Conservation (phyloP, 2,888 invertebrate genomes). For the Cyrtodaria siliqua region DNA sequence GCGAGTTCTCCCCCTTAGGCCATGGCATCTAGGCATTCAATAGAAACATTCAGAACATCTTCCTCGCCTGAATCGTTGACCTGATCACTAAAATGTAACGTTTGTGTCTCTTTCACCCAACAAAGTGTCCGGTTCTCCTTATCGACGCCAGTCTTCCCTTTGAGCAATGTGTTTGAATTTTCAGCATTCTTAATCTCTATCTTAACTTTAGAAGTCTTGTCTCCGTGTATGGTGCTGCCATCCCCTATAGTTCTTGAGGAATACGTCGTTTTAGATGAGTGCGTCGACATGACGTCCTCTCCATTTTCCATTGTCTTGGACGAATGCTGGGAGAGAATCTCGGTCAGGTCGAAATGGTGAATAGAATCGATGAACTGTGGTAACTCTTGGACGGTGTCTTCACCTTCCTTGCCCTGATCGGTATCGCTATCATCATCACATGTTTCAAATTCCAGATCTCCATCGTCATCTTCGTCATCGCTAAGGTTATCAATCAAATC, state of each 20-base stretch:
- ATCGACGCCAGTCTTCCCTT: slow-evolving; percentile 70
- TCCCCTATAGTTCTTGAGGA: slow-evolving; percentile 80
- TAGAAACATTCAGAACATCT: slow-evolving; percentile 19
- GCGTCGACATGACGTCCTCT: slow-evolving; percentile 79
- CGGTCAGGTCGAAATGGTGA: slow-evolving; percentile 76
- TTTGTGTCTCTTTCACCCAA: slow-evolving; percentile 83
- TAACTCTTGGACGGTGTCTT: slow-evolving; percentile 72
- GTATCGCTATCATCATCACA: slow-evolving; percentile 30
- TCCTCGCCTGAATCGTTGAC: slow-evolving; percentile 14
- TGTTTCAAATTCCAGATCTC: slow-evolving; percentile 14
- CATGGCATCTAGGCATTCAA: slow-evolving; percentile 42
- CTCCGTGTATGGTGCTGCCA: slow-evolving; percentile 65
- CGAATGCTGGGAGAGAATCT: slow-evolving; percentile 82
- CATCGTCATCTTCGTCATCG: slow-evolving; percentile 77
- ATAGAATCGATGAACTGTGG: slow-evolving; percentile 81
- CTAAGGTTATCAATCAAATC: slow-evolving; percentile 1
- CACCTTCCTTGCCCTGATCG: slow-evolving; percentile 22
- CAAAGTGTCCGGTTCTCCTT: slow-evolving; percentile 81
- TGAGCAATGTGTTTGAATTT: slow-evolving; percentile 23
- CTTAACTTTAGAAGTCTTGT: slow-evolving; percentile 38
- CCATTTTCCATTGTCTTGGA: slow-evolving; percentile 77
- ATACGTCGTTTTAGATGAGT: slow-evolving; percentile 76
- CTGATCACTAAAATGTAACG: slow-evolving; percentile 57
- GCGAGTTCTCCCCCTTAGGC: slow-evolving; percentile 11
- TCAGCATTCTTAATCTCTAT: slow-evolving; percentile 39